phyloP scores from a whole-genome alignment of 1,140 invertebrate species.

The Musca domestica region DNA sequence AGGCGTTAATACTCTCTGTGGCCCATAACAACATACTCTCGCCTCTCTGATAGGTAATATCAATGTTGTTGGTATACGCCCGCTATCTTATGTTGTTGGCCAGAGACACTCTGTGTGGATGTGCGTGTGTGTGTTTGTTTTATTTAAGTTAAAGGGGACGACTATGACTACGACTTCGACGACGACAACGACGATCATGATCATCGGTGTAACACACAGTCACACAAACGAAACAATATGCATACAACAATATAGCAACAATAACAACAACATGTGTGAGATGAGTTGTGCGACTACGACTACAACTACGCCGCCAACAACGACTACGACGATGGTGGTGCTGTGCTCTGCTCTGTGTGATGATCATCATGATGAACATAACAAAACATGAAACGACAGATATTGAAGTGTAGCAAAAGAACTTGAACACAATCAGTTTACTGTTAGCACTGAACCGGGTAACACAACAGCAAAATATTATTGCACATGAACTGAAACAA shows the following conservation, averaged over 20 bases:
- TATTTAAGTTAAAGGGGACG: constrained; percentile 16
- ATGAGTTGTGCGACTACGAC: constrained; percentile 1
- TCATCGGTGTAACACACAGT: not conserved
- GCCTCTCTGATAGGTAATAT: no score
- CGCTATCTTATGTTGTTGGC: not conserved
- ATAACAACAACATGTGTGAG: not conserved
- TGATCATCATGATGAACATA: constrained; percentile 23
- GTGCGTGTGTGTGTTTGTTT: constrained; percentile 1
- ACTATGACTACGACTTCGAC: not conserved
- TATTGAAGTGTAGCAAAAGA: constrained; percentile 34
- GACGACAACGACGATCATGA: no score
- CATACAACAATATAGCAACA: not conserved
- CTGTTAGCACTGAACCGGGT: constrained; percentile 51
- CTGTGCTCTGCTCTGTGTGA: constrained; percentile 14
- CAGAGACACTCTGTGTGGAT: not conserved
- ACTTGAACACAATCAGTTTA: constrained; percentile 51
- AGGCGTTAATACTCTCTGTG: no score
- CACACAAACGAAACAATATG: not conserved
- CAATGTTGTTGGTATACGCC: no score
- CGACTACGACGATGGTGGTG: not conserved
- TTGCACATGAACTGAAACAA: constrained; percentile 7
- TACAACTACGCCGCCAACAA: not conserved
- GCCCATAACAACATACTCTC: no score
- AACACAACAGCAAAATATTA: constrained; percentile 43
- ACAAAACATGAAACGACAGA: constrained; percentile 25